Evolutionary conservation across 2,888 invertebrate genomes (phyloP).

Genomic region (Pollenia griseotomentosa): DNA sequence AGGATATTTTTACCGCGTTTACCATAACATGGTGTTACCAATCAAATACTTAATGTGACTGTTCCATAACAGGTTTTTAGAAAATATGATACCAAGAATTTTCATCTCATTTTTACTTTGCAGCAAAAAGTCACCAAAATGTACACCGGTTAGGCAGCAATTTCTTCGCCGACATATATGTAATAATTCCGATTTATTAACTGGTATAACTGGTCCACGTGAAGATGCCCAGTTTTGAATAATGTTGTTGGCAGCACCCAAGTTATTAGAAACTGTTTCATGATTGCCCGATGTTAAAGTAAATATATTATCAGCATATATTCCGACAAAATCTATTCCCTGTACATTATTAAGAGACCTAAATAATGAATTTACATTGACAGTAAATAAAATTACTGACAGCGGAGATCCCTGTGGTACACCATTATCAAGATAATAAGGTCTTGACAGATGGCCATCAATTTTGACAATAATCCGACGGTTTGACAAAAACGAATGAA

Average conservation of each 20-base stretch:
- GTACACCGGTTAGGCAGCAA: not conserved
- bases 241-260: not conserved
- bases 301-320: conserved; percentile 13
- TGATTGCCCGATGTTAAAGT: not conserved
- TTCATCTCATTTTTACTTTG: no score
- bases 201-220: not conserved
- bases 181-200: not conserved
- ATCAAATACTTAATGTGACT: not conserved
- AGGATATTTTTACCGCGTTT: no score
- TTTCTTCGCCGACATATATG: conserved; percentile 15
- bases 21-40: no score
- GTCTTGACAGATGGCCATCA: not conserved
- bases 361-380: not conserved
- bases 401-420: not conserved
- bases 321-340: not conserved
- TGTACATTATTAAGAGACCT: not conserved
- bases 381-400: not conserved
- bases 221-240: not conserved
- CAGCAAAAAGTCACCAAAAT: no score
- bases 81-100: conserved; percentile 19
- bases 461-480: not conserved
- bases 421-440: not conserved
- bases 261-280: not conserved
- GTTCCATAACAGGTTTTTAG: conserved; percentile 32
- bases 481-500: not conserved